Evolutionary conservation across 2,113 vertebrate species (phyloP).

Genomic region (Aepyceros melampus): DNA sequence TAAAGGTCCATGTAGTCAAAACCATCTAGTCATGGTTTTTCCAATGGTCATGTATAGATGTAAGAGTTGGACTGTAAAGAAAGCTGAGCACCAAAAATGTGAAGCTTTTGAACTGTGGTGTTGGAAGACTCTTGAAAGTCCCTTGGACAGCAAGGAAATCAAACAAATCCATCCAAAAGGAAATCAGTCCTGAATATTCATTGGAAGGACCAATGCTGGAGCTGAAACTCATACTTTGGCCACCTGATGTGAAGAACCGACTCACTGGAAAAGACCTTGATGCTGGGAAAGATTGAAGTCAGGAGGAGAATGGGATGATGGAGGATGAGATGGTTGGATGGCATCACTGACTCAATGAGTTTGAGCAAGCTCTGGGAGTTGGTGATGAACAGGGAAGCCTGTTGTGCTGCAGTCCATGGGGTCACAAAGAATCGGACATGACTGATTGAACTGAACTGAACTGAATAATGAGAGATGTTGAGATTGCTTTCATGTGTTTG

Average conservation of each 20-base stretch:
- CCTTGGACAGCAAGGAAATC: neutral
- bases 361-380: neutral
- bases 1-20: neutral
- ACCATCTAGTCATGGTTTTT: neutral
- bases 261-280: neutral
- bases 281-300: neutral
- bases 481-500: neutral
- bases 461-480: neutral
- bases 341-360: neutral
- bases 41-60: neutral
- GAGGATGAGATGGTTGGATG: neutral
- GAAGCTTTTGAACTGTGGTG: neutral
- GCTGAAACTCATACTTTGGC: neutral
- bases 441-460: neutral
- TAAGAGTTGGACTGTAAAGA: neutral
- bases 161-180: neutral
- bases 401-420: neutral
- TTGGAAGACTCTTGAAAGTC: neutral
- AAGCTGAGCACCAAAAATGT: neutral
- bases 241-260: neutral
- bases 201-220: neutral
- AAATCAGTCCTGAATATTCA: neutral
- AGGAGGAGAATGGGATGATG: neutral
- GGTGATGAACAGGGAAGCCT: neutral
- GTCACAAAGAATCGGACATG: neutral